Conservation (phyloP, 2,113 vertebrate genomes). For the Pipa parva region DNA sequence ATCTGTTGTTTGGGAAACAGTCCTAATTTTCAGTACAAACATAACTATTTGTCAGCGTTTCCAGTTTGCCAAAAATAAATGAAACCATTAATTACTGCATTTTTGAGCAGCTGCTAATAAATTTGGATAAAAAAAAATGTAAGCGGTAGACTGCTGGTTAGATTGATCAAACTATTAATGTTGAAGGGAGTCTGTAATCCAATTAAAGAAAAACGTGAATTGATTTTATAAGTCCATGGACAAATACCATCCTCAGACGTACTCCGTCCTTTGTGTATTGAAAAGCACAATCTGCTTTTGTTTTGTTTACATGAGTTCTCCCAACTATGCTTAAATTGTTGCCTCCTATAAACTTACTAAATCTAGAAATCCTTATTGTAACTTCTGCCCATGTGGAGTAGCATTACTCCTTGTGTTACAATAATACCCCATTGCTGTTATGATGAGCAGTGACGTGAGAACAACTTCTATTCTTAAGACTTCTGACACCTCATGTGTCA, state of each 20-base stretch:
- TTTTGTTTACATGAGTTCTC: no score
- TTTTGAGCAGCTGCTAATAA: conserved; percentile 75
- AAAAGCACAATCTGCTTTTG: no score
- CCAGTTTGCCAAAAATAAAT: conserved; percentile 75
- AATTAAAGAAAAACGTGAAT: neutral
- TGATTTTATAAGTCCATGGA: neutral
- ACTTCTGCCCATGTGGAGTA: no score
- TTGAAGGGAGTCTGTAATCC: neutral
- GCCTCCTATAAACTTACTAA: no score
- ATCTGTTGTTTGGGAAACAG: conserved; percentile 64
- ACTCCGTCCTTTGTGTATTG: no score
- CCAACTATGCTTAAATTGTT: no score
- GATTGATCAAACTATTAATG: conserved; percentile 37
- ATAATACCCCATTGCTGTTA: no score
- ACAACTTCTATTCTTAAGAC: no score
- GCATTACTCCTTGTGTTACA: no score
- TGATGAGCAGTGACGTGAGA: no score
- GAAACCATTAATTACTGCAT: conserved; percentile 74
- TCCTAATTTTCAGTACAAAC: conserved; percentile 67
- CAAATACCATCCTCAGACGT: neutral
- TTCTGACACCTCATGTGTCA: no score
- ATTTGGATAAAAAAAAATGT: conserved; percentile 55
- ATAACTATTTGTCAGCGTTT: conserved; percentile 65
- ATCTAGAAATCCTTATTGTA: no score
- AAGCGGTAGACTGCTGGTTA: conserved; percentile 60